Conservation (phyloP, 2,888 invertebrate genomes). For the Machimus rusticus region DNA sequence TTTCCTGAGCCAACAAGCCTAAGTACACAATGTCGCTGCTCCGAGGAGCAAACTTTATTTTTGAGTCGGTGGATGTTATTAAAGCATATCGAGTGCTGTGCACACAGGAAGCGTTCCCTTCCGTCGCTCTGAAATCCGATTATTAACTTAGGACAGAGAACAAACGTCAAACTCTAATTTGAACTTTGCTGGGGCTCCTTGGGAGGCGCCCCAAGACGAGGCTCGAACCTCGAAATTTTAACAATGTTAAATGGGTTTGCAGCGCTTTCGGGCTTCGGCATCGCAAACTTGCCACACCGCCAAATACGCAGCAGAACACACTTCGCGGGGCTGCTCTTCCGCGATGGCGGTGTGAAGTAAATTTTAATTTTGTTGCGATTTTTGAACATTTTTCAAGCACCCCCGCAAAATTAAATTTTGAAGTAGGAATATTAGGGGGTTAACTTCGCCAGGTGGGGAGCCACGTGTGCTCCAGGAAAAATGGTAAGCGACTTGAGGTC, state of each 20-base stretch:
- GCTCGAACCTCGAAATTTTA: background rate
- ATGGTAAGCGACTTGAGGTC: background rate
- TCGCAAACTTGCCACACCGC: background rate
- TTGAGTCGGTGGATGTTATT: background rate
- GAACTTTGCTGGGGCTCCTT: background rate
- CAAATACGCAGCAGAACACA: background rate
- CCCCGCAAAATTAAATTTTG: background rate
- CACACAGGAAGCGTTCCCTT: slow-evolving; percentile 20
- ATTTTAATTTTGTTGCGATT: background rate
- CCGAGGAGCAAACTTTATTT: background rate
- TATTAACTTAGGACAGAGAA: slow-evolving; percentile 24
- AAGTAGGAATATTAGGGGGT: background rate
- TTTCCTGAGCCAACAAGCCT: background rate
- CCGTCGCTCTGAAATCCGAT: slow-evolving; percentile 8
- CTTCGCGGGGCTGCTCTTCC: background rate
- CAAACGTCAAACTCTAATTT: slow-evolving; percentile 18
- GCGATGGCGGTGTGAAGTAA: background rate
- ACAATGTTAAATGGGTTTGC: background rate
- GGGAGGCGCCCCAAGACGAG: background rate
- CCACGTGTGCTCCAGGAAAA: background rate
- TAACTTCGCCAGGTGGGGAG: background rate
- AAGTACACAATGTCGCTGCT: background rate
- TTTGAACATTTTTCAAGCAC: background rate
- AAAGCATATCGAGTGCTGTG: slow-evolving; percentile 16
- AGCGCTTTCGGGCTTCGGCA: background rate